Base-by-base conservation (phyloP, 30 jellyfish, hydroid and myxozoan genomes). In the Aurelia sp. region DNA sequence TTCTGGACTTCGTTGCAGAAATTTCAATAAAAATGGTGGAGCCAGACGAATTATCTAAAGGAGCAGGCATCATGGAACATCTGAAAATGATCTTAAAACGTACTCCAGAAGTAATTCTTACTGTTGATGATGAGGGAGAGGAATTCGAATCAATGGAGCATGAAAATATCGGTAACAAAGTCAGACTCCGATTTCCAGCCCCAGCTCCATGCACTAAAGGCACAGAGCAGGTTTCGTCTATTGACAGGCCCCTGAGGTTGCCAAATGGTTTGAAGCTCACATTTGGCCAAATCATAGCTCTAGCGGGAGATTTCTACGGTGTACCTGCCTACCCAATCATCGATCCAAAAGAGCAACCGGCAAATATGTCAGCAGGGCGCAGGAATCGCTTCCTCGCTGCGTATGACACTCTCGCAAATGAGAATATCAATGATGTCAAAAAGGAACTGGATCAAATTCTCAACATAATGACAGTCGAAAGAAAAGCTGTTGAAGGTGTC, bases 221-320 rank as follows among this genome's bases (percentile, higher is more conserved):
- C 48, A 37, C 13, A 5, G 76, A 47, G n/a, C 21, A 66, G 17
- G 48, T 66, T 66, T 12, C 9, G 44, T 4, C 17, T 12, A 17
- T 11, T n/a, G 17, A 66, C 7, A n/a, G n/a, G 44, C 76, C 48
- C 6, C 48, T 71, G 33, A 37, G 19, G 21, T 52, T 71, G 18
- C 82, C 82, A 6, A 71, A 71, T 50, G 82, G 82, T 33, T 18
- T 71, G 82, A 11, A 71, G 82, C 82, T 71, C 16, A 71, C 82
- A 17, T 71, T 71, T 71, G 82, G 82, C 65, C 82, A 71, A 52
- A 71, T 71, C 66, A 71, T 71, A 4, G 82, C 82, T 41, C 66
- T 71, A n/a, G 82, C 23, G 50, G 82, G 82, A 20, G 82, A 71
- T 23, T 71, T 71, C 66, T 71, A 71, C 16, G 82, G 82, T 13